phyloP scores from a whole-genome alignment of 2,888 invertebrate genomes.

The Dolichopus griseipennis region DNA sequence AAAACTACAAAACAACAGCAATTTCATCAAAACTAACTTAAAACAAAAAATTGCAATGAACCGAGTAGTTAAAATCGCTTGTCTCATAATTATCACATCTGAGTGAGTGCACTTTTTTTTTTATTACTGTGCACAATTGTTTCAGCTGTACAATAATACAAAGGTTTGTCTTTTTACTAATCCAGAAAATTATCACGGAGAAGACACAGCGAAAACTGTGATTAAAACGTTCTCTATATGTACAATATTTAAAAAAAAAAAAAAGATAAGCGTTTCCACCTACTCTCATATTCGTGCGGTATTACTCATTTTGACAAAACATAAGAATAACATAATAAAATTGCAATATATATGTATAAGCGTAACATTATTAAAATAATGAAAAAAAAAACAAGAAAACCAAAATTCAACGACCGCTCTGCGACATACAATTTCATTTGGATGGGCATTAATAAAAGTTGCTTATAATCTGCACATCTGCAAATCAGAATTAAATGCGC shows the following conservation, averaged over 20 bases:
- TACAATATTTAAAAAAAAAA: background rate
- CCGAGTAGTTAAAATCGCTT: background rate
- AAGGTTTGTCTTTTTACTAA: too few relatives aligned
- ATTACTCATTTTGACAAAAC: slow-evolving; percentile 1
- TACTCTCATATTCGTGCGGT: background rate
- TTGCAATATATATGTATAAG: background rate
- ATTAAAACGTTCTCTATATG: background rate
- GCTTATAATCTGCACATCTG: too few relatives aligned
- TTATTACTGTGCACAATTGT: too few relatives aligned
- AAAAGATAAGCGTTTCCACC: background rate
- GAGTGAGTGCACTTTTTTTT: background rate
- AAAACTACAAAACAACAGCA: background rate
- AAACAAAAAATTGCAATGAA: background rate
- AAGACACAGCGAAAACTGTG: background rate
- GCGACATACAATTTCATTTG: too few relatives aligned
- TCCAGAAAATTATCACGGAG: too few relatives aligned
- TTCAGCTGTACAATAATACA: too few relatives aligned
- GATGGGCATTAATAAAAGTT: too few relatives aligned
- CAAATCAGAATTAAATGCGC: too few relatives aligned
- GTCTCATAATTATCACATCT: background rate
- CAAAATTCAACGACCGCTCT: too few relatives aligned
- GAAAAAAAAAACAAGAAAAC: too few relatives aligned
- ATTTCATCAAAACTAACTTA: background rate
- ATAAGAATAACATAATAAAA: background rate
- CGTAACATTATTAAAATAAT: too few relatives aligned